Evolutionary conservation across 2,113 vertebrate genomes (phyloP), one percentile per base, ranked within the genome.

Genomic region (Cottus gobio): DNA sequence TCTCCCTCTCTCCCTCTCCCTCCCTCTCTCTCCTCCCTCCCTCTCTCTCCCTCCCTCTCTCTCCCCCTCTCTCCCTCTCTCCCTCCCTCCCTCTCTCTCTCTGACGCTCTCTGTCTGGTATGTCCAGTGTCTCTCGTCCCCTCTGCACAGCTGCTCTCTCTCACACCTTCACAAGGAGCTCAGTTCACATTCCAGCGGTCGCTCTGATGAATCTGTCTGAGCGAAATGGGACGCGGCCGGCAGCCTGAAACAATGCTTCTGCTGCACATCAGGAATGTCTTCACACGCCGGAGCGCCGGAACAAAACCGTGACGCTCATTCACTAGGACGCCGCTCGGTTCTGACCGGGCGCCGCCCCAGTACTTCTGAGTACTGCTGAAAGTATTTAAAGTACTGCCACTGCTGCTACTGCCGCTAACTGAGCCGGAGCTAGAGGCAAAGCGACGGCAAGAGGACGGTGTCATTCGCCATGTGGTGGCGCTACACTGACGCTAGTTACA

Each of bases 141-240:
- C 30, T 61, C 64, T 56, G 46, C 76, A 31, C 80, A 90, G 88
- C 90, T 92, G 89, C 85, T 87, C 66, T 67, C 57, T 62, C 64
- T 84, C 82, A 79, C 84, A 86, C 91, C 88, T 91, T 85, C 72
- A 77, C 83, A 75, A 83, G 84, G 82, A 88, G 77, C 80, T 86
- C 80, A 73, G 73, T 0, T 4, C 67, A 84, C 89, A 92, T 90
- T 86, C 85, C 86, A 90, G 68, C 67, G 9, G 76, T 89, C 88
- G 24, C 82, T 85, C 68, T 31, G 84, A 87, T 87, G 72, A 87
- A 75, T 84, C 85, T 73, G 80, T 78, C n/a, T 72, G 73, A 81
- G 60, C 81, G 79, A 86, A 57, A 13, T 42, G 73, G 61, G 71
- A 77, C 50, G 71, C 76, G 62, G 89, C 79, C 83, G 71, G 69